Conservation (phyloP, 2,113 vertebrate species). For the Embiotoca jacksoni region DNA sequence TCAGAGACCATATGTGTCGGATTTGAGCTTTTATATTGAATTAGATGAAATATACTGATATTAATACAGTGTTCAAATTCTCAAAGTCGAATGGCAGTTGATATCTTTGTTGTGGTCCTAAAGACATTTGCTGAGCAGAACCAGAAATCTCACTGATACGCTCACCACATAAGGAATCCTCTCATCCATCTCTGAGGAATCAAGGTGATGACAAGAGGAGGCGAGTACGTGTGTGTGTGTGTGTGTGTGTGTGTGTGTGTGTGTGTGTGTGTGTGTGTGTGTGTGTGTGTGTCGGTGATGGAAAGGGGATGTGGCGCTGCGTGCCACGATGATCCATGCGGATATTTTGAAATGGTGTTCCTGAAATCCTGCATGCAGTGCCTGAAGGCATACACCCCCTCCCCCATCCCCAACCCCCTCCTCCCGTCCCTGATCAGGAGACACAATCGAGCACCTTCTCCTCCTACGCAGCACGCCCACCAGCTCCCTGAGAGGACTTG, state of each 20-base stretch:
- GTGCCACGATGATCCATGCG: slow-evolving; percentile 24
- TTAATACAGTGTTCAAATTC: not conserved
- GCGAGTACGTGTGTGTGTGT: slow-evolving; percentile 6
- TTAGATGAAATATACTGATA: slow-evolving; percentile 2
- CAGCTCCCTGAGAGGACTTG: slow-evolving; percentile 63
- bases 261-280: slow-evolving; percentile 3
- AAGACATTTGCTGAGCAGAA: slow-evolving; percentile 13
- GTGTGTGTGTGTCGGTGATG: too few species aligned
- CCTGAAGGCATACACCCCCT: not conserved
- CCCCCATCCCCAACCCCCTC: not conserved
- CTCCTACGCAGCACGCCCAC: slow-evolving; percentile 36
- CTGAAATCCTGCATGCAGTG: slow-evolving; percentile 16
- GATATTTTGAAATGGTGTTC: slow-evolving; percentile 19
- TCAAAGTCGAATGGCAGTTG: not conserved
- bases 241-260: slow-evolving; percentile 15
- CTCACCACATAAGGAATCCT: not conserved
- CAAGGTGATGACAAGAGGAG: slow-evolving; percentile 57
- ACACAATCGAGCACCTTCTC: slow-evolving; percentile 40
- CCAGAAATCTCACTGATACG: slow-evolving; percentile 7
- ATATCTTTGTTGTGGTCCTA: not conserved
- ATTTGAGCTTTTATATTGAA: slow-evolving; percentile 16
- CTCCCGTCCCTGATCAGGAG: not conserved
- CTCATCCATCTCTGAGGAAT: slow-evolving; percentile 33
- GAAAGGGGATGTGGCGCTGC: slow-evolving; percentile 7
- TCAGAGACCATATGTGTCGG: slow-evolving; percentile 12